phyloP scores from a whole-genome alignment of 2,797 vertebrate genomes.

The Astyanax mexicanus region DNA sequence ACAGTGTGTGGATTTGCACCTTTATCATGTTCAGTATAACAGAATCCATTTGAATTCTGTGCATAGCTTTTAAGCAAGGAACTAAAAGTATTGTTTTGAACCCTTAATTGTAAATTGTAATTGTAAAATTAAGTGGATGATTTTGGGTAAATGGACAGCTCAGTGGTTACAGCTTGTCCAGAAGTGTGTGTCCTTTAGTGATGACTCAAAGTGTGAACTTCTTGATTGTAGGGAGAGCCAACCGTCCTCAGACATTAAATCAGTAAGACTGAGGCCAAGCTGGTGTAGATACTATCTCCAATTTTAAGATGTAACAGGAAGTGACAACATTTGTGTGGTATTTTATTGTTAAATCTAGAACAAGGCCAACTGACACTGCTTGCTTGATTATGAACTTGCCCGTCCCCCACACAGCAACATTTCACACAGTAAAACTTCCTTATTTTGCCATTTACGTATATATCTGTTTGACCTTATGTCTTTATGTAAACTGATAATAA shows the following conservation, averaged over 20 bases:
- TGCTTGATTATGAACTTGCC: background rate
- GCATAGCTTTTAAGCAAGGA: background rate
- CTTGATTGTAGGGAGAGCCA: too few relatives aligned
- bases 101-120: too few relatives aligned
- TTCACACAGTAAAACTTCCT: background rate
- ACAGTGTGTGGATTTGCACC: background rate
- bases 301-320: background rate
- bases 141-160: too few relatives aligned
- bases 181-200: too few relatives aligned
- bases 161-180: too few relatives aligned
- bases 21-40: background rate
- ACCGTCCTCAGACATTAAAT: background rate
- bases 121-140: too few relatives aligned
- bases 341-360: background rate
- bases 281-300: background rate
- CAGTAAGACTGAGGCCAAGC: background rate
- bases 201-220: too few relatives aligned
- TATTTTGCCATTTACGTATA: too few relatives aligned
- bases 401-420: background rate
- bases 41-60: background rate
- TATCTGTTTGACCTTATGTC: too few relatives aligned
- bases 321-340: background rate
- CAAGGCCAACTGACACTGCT: background rate
- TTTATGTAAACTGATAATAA: too few relatives aligned
- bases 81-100: too few relatives aligned